These are phyloP conservation scores for Lumbricus terrestris DNA, from an alignment of 2,888 invertebrate species.

Conservation along the genomic window DNA sequence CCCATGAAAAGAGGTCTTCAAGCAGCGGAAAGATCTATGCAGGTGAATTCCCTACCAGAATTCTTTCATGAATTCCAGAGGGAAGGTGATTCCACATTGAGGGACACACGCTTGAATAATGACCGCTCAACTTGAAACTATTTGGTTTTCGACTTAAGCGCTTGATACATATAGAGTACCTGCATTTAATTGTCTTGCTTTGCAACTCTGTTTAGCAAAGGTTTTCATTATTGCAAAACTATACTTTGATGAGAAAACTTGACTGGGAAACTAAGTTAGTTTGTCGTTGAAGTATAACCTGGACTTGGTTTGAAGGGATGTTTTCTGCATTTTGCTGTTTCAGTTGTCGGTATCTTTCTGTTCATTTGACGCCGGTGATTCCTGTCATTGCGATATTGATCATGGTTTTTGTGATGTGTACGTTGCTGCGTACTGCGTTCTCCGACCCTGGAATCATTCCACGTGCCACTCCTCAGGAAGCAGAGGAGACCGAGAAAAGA, in stretches of 20 bases:
- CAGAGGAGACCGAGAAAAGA: slow-evolving; percentile 83
- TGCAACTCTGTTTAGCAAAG: background rate
- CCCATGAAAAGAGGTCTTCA: no score
- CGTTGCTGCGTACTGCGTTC: slow-evolving; percentile 86
- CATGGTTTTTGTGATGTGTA: slow-evolving; percentile 86
- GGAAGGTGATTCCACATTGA: no score
- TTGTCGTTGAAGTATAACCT: background rate
- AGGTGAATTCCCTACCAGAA: no score
- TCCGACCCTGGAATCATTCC: slow-evolving; percentile 92
- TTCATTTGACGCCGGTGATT: slow-evolving; percentile 78
- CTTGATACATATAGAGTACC: no score
- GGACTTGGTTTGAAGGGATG: no score
- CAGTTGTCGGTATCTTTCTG: slow-evolving; percentile 65
- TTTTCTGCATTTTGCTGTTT: slow-evolving; percentile 13
- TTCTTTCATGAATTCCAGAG: no score
- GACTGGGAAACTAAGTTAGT: no score
- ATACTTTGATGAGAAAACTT: background rate
- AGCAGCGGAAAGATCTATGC: no score
- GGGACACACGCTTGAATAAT: no score
- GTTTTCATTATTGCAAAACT: background rate
- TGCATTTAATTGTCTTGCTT: no score
- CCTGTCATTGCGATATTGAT: slow-evolving; percentile 30
- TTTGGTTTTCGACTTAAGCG: no score
- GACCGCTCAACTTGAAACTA: no score
- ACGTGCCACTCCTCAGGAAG: slow-evolving; percentile 79